Conservation (phyloP, 2,888 invertebrate genomes). For the Eupithecia vulgata region DNA sequence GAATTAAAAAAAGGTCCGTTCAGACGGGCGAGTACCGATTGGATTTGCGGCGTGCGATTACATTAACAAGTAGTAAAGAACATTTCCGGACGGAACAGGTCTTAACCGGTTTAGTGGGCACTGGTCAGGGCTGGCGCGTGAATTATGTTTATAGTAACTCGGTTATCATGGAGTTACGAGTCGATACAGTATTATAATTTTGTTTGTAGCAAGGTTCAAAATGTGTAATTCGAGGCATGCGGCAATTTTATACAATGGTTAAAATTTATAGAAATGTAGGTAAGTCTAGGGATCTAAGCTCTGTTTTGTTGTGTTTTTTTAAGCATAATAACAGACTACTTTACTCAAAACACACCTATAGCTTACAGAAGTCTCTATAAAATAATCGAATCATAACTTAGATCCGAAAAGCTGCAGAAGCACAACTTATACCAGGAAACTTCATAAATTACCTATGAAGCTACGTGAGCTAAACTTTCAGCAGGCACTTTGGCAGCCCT, state of each 20-base stretch:
- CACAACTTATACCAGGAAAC: slow-evolving; percentile 30
- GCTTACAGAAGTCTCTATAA: background rate
- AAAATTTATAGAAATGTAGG: background rate
- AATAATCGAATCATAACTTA: slow-evolving; percentile 23
- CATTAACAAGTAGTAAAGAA: slow-evolving; percentile 75
- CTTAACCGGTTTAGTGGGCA: slow-evolving; percentile 66
- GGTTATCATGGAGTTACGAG: slow-evolving; percentile 3
- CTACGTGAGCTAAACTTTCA: slow-evolving; percentile 49
- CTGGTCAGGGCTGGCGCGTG: slow-evolving; percentile 40
- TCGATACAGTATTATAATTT: slow-evolving; percentile 4
- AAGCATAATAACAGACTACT: background rate
- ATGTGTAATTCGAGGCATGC: background rate
- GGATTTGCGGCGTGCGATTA: slow-evolving; percentile 73
- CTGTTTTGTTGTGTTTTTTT: too few species aligned
- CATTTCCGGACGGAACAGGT: slow-evolving; percentile 67
- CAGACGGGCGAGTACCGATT: slow-evolving; percentile 53
- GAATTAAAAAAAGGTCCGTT: slow-evolving; percentile 39
- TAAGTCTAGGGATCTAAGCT: background rate
- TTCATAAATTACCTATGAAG: slow-evolving; percentile 34
- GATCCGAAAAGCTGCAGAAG: slow-evolving; percentile 28
- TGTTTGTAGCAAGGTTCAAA: background rate
- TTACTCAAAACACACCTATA: background rate
- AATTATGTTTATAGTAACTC: slow-evolving; percentile 13
- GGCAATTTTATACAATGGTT: background rate
- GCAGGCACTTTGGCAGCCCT: slow-evolving; percentile 37